Conservation (phyloP, 2,797 vertebrate genomes). For the Euthynnus affinis region DNA sequence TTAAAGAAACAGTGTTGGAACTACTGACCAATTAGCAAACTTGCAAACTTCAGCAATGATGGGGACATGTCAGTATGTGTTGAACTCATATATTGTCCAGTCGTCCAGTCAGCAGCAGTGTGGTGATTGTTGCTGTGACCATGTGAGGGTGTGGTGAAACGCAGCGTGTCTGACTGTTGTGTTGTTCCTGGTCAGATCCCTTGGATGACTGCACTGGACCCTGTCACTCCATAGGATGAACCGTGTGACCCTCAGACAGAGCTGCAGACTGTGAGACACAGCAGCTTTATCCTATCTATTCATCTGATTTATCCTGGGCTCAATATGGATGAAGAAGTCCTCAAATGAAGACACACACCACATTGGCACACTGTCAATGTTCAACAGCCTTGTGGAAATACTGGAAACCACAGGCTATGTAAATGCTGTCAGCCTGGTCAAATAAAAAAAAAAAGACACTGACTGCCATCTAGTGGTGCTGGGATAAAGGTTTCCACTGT, state of each 20-base stretch:
- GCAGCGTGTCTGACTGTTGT: constrained; percentile 1
- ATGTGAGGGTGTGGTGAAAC: constrained; percentile 16
- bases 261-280: constrained; percentile 44
- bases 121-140: constrained; percentile 4
- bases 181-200: constrained; percentile 1
- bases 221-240: constrained; percentile 42
- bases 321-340: constrained; percentile 31
- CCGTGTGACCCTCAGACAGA: constrained; percentile 44
- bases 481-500: not conserved
- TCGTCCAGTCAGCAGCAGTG: not conserved
- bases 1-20: not conserved
- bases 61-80: not conserved
- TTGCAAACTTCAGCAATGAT: not conserved
- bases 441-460: not conserved
- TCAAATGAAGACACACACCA: constrained; percentile 22
- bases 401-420: not conserved
- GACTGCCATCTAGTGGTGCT: constrained; percentile 69
- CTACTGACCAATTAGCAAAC: not conserved
- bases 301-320: constrained; percentile 38
- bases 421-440: not conserved
- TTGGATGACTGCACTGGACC: constrained; percentile 5
- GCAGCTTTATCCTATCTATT: not conserved
- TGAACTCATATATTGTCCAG: not conserved
- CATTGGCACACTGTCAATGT: constrained; percentile 10
- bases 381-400: not conserved